Base-by-base conservation (phyloP, 2,888 invertebrate genomes). In the Cosmia pyralina region DNA sequence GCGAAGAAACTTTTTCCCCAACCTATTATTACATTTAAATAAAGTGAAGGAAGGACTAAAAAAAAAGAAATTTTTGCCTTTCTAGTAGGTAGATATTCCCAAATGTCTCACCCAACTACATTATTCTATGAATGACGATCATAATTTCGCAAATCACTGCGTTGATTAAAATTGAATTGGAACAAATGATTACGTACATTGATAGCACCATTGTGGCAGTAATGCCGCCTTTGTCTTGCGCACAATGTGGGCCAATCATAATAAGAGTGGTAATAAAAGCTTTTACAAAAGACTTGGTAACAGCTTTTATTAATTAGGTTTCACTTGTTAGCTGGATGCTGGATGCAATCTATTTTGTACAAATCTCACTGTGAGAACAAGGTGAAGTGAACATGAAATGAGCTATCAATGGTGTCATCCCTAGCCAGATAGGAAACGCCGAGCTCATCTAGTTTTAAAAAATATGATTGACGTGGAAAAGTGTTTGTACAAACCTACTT, bases 131-230 rank as follows among this genome's bases (percentile, higher is more conserved):
- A 66, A 68, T 55, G 57, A 44, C 50, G 38, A 55, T n/a, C 46
- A 70, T 79, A 69, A 72, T 79, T 70, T 69, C 44, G 80, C 80
- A 77, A 82, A 70, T 84, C 82, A 85, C 76, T 72, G 48, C 72
- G n/a, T 73, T 75, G 66, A 82, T 85, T 85, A 72, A 82, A 84
- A 78, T 75, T 64, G 60, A 82, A 84, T 84, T 84, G 76, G 75
- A 75, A 72, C 70, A 74, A 85, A 77, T 68, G 75, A 84, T 85
- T 70, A 58, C 66, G 71, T 53, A 28, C 74, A 70, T 50, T 75
- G 82, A 85, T 84, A 85, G 70, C 67, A 79, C 78, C 78, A 64
- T 75, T 77, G 72, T 64, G 73, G 69, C 52, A 58, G 28, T 44
- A 74, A 63, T 69, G 66, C 69, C 52, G 79, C 71, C 76, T 77